A percentile compares a stretch with the other conserved stretches of the same genome.
phyloP scores from a whole-genome alignment of 2,797 vertebrate genomes.

The Kryptolebias ocellatus region DNA sequence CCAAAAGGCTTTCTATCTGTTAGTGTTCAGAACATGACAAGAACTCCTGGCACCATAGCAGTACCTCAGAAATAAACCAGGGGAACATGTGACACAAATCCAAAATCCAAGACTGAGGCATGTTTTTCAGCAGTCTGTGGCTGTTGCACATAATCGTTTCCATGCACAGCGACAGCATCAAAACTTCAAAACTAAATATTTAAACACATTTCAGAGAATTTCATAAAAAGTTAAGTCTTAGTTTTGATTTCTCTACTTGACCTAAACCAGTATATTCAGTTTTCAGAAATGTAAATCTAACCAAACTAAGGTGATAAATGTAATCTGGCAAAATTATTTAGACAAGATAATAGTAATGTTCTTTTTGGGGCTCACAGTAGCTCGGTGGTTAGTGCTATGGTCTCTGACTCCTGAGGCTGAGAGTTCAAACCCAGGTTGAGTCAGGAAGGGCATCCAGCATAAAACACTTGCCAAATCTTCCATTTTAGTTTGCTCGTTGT shows the following conservation, averaged over 20 bases:
- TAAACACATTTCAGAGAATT: constrained; percentile 1
- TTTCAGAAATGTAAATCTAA: background rate
- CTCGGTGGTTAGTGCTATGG: too few relatives aligned
- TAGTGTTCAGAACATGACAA: constrained; percentile 5
- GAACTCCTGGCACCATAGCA: background rate
- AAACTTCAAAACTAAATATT: background rate
- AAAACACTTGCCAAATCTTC: too few relatives aligned
- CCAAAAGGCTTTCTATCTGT: background rate
- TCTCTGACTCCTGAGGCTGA: too few relatives aligned
- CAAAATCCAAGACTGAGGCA: background rate
- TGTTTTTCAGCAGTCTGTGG: background rate
- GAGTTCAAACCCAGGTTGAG: too few relatives aligned
- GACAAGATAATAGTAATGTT: too few relatives aligned
- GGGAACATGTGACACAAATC: background rate
- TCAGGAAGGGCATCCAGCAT: too few relatives aligned
- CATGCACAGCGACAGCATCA: background rate
- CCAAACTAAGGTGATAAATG: background rate
- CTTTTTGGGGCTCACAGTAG: too few relatives aligned
- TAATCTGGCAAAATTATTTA: background rate
- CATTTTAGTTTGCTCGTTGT: too few relatives aligned
- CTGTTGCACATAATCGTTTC: background rate
- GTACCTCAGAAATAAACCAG: background rate
- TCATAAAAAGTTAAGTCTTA: constrained; percentile 3
- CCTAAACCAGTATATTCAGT: background rate
- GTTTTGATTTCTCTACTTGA: background rate